Evolutionary conservation across 1,140 invertebrate genomes (phyloP), one percentile per base, ranked within the genome.

Genomic region (Bombus confusus): DNA sequence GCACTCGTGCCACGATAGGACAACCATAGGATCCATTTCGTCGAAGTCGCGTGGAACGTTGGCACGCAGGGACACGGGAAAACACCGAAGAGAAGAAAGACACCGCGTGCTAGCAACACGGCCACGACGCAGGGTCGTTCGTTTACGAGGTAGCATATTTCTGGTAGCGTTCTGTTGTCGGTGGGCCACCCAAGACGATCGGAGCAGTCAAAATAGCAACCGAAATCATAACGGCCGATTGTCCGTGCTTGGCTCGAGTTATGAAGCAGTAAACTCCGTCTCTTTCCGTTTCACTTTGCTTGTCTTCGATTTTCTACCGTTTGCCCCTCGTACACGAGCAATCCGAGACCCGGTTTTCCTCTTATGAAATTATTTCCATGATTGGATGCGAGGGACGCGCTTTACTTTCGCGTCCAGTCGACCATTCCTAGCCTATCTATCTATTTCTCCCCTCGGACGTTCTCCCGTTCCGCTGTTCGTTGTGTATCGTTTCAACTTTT

Each of bases 71-170:
- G 59, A 78, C 83, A 62, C 52, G 43, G 59, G 68, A 68, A 22
- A 66, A 62, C 37, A 34, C 25, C 3, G 52, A 74, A 52, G 25
- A 31, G 72, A 59, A 34, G 62, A 73, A 68, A 75, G 71, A 71
- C n/a, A 74, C n/a, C 64, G 87, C 37, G 78, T 57, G 78, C 31
- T 82, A 85, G 84, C 47, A 52, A 72, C 68, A 62, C 71, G 80
- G 52, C 62, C 52, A 72, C 88, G 72, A 74, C 78, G 87, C 81
- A 93, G 94, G 94, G 92, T 93, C 90, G 86, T 64, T 85, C 87
- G 77, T 95, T 95, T 95, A 95, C 94, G 95, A 95, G 93, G 92
- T 93, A 94, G 93, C 94, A 95, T 95, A 95, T 95, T 95, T 95
- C 93, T 94, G 94, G 93, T 94, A 92, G 92, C 90, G 93, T 92